Base-by-base conservation (phyloP, 2,113 vertebrate genomes). In the Lampris megalopsis region DNA sequence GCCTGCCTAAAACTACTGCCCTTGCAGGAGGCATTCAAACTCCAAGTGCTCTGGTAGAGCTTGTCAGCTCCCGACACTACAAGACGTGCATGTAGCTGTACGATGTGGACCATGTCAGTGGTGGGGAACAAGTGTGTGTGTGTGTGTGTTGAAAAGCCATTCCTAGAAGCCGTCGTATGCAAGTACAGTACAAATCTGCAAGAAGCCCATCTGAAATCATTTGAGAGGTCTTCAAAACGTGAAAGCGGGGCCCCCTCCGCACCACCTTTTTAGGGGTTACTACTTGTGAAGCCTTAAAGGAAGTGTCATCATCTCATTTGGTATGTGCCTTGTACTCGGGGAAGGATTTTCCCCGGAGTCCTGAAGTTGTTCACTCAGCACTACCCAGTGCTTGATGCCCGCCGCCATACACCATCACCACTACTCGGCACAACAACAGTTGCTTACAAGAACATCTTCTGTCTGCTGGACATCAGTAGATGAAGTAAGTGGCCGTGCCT, bases 281-380 rank as follows among this genome's bases (percentile, higher is more conserved):
- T 48, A 77, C 57, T 73, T 53, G 52, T 73, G 68, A 53, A 57
- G 57, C 75, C 73, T 66, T 3, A 79, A 77, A 59, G 62, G 45
- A 54, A 4, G 56, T 65, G 54, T 80, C 58, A 58, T 86, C 73
- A 68, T 76, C 71, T 85, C 77, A 68, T 82, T 86, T 6, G 11
- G 49, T 66, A 71, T 66, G 57, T 75, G 74, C 54, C 68, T 84
- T 87, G 84, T 69, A 80, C 72, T 83, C 66, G 0, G 73, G 80
- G 82, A 87, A 45, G 67, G 81, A 65, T 83, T 73, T 24, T 75
- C 76, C 72, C 70, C 50, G 24, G 76, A 82, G 79, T 73, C 68
- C 60, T 1, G 59, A 74, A 72, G 86, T 73, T 74, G 76, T 79
- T 71, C 74, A 11, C 71, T 81, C 83, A 79, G 82, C 83, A 72